Evolutionary conservation across 2,888 invertebrate species (phyloP), one percentile per base, ranked within the genome.

Genomic region (Trachelus stipa): DNA sequence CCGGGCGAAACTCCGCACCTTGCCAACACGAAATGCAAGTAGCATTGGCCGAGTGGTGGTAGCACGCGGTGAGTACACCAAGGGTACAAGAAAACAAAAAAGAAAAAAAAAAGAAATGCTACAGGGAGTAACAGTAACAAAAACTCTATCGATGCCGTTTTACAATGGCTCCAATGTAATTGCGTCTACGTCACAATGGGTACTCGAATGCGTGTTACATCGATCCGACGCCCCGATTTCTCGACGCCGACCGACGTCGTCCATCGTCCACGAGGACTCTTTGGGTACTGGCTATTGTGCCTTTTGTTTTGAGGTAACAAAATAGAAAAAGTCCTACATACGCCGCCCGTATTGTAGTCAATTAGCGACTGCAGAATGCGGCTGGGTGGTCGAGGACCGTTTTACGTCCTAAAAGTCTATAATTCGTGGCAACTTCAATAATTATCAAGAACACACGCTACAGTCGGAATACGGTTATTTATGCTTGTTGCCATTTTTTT

Each of bases 281-380:
- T 80, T 69, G 76, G 79, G 84, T 85, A 86, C 86, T 86, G 79
- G 85, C 86, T 83, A 90, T 90, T 90, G 90, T 90, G 84, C 86
- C 83, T 87, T 85, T 91, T 91, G 91, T 91, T 89, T 90, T 87
- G 90, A 90, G 90, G 91, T 87, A 91, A 91, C 91, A 91, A 90
- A 91, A 91, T 89, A 90, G 90, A 91, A 91, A 90, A 90, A 86
- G 89, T 87, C 85, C 86, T 88, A 87, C 87, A 87, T 89, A 86
- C 86, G 88, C 86, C 84, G 79, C 79, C 79, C 84, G 83, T 84
- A 89, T 90, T 89, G 88, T 90, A 88, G 89, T 90, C 90, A 90
- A 91, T 91, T 91, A 91, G 88, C 83, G 84, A 79, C 79, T 82
- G 77, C 31, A 69, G 30, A 81, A 77, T 77, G 76, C 76, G 81